Percentiles rank a stretch among this genome's conserved stretches.
phyloP scores from a whole-genome alignment of 2,113 vertebrate species.

The Sitta europaea region DNA sequence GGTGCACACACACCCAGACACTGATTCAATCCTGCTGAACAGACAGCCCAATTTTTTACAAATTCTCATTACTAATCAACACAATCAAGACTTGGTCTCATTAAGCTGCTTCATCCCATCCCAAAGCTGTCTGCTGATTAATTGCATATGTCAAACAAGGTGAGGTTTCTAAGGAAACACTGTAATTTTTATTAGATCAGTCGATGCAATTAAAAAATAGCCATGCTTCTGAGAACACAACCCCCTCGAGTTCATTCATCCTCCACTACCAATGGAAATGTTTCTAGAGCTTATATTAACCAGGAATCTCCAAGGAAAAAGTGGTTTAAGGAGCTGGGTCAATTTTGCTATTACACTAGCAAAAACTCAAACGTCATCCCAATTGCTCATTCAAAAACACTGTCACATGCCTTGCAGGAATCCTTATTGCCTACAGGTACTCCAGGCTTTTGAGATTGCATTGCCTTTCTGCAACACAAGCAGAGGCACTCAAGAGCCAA shows the following conservation, averaged over 20 bases:
- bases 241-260: not conserved
- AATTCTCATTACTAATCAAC: not conserved
- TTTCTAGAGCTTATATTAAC: not conserved
- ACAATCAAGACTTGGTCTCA: not conserved
- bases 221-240: not conserved
- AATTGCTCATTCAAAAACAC: not conserved
- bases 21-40: not conserved
- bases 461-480: not conserved
- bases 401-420: not conserved
- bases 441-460: not conserved
- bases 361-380: not conserved
- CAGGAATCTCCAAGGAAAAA: not conserved
- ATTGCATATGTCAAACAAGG: not conserved
- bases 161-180: slow-evolving; percentile 21
- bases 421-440: not conserved
- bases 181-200: not conserved
- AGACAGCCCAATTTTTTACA: not conserved
- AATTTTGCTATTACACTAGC: not conserved
- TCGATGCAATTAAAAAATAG: not conserved
- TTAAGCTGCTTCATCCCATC: not conserved
- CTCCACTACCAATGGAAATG: not conserved
- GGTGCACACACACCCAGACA: not conserved
- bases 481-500: rapidly evolving
- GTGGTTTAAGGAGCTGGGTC: not conserved
- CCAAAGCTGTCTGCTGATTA: not conserved